phyloP scores from a whole-genome alignment of 2,888 invertebrate genomes.

The Cerastis rubricosa region DNA sequence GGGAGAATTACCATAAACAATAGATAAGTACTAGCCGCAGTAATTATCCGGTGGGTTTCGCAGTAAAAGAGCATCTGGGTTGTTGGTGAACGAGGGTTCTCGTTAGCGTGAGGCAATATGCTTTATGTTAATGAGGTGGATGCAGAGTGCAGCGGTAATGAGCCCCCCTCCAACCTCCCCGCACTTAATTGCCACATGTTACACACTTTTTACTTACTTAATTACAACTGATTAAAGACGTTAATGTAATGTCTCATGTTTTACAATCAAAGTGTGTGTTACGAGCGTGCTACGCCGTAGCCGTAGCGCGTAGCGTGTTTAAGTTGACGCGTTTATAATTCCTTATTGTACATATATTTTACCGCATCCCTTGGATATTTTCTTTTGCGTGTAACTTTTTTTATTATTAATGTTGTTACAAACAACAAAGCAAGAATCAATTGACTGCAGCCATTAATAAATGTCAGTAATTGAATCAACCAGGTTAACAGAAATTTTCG shows the following conservation, averaged over 20 bases:
- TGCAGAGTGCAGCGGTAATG: slow-evolving; percentile 72
- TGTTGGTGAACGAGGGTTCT: slow-evolving; percentile 57
- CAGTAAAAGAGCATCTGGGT: slow-evolving; percentile 64
- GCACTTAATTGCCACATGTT: slow-evolving; percentile 26
- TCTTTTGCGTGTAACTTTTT: neutral
- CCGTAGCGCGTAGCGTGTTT: slow-evolving; percentile 25
- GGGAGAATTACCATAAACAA: slow-evolving; percentile 55
- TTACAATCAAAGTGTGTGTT: slow-evolving; percentile 14
- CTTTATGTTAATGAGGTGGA: slow-evolving; percentile 72
- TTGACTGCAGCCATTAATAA: slow-evolving; percentile 15
- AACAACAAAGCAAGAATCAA: neutral
- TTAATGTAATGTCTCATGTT: slow-evolving; percentile 15
- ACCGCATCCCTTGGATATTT: slow-evolving; percentile 11
- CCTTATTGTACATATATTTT: slow-evolving; percentile 18
- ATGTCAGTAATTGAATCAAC: slow-evolving; percentile 29
- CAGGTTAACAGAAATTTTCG: slow-evolving; percentile 22
- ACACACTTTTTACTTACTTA: slow-evolving; percentile 10
- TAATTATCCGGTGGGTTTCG: slow-evolving; percentile 77
- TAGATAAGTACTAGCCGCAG: slow-evolving; percentile 57
- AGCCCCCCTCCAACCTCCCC: slow-evolving; percentile 59
- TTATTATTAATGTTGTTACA: neutral
- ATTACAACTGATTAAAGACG: slow-evolving; percentile 28
- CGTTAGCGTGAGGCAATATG: slow-evolving; percentile 63
- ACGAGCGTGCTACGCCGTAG: slow-evolving; percentile 27
- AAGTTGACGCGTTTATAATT: slow-evolving; percentile 8